Conservation (phyloP, 2,888 invertebrate species). For the Acronicta leporina region DNA sequence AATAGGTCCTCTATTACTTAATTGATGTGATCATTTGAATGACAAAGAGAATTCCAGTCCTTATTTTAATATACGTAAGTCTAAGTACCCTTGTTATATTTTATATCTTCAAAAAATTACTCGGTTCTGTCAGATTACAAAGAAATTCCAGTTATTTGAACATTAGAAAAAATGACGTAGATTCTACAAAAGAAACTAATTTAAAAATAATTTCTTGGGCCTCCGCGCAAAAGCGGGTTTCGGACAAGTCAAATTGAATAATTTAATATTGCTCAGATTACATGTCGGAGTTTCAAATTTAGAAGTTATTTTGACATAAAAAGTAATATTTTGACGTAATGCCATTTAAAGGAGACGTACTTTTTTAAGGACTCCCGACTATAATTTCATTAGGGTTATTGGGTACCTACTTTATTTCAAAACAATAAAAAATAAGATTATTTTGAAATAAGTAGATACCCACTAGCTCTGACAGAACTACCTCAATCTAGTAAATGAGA, state of each 20-base stretch:
- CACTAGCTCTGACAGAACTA: too few relatives aligned
- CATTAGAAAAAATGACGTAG: not conserved
- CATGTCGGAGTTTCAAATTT: not conserved
- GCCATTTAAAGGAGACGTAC: not conserved
- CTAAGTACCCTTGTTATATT: not conserved
- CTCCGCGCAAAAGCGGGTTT: not conserved
- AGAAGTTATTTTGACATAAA: not conserved
- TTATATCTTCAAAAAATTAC: not conserved
- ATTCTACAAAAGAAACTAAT: conserved; percentile 5
- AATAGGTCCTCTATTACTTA: too few relatives aligned
- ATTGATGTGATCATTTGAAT: too few relatives aligned
- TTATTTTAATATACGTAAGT: too few relatives aligned
- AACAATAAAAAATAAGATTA: too few relatives aligned
- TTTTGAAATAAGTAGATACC: too few relatives aligned
- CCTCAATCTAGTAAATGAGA: too few relatives aligned
- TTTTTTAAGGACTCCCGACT: too few relatives aligned
- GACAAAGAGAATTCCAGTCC: too few relatives aligned
- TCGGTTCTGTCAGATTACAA: not conserved
- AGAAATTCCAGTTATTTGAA: not conserved
- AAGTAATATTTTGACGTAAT: not conserved
- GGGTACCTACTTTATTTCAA: too few relatives aligned
- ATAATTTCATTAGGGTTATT: too few relatives aligned
- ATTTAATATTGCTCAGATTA: conserved; percentile 4
- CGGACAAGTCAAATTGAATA: conserved; percentile 5
- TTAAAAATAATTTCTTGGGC: conserved; percentile 4